Percentiles rank a stretch among this genome's conserved stretches.
These are phyloP conservation scores for Tragelaphus eurycerus DNA, from an alignment of 2,797 vertebrate genomes.

Conservation along the genomic window DNA sequence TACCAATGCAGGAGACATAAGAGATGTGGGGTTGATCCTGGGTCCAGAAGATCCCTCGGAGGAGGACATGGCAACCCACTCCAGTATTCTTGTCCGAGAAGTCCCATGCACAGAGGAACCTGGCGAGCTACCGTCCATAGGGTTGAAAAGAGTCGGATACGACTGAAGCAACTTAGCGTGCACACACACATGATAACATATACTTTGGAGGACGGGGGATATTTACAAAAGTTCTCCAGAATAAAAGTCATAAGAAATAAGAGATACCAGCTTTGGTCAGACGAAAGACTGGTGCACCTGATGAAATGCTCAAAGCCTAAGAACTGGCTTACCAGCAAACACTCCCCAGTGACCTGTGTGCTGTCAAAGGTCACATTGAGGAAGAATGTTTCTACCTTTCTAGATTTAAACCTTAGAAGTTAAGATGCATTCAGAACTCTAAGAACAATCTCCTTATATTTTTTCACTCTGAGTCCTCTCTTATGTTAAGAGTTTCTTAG, in stretches of 20 bases:
- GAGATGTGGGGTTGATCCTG: background rate
- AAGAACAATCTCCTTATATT: background rate
- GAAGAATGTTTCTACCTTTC: background rate
- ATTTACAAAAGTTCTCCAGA: background rate
- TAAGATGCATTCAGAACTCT: background rate
- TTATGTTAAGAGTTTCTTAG: background rate
- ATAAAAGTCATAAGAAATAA: background rate
- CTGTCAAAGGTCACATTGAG: background rate
- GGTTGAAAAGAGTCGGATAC: background rate
- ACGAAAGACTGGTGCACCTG: background rate
- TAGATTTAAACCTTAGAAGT: background rate
- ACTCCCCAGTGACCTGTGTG: background rate
- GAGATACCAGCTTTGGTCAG: background rate
- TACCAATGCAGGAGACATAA: background rate
- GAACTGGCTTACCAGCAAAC: background rate
- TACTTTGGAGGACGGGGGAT: background rate
- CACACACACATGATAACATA: background rate
- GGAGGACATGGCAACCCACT: background rate
- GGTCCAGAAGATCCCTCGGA: background rate
- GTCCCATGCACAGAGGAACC: background rate
- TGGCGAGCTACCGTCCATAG: fast-evolving
- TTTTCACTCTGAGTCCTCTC: background rate
- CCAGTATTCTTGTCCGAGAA: background rate
- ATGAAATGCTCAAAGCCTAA: background rate
- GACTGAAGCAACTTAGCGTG: background rate